Base-by-base conservation (phyloP, 2,797 vertebrate species). In the Liparis tanakae region DNA sequence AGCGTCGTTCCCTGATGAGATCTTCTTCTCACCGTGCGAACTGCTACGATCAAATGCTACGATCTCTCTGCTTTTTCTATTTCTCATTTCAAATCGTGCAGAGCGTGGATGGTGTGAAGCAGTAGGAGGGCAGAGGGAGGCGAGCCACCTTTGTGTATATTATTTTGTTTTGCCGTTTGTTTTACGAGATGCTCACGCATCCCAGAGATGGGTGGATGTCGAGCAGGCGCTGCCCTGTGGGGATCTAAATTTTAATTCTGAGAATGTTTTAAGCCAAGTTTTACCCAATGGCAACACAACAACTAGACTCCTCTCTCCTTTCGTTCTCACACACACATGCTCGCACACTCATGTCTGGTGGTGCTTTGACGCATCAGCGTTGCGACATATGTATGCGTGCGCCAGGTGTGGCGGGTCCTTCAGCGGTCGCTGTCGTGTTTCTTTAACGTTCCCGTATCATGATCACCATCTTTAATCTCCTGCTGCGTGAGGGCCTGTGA, bases 391-490 rank as follows among this genome's bases (percentile, higher is more conserved):
- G 22, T 44, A 15, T 44, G 53, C 15, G 4, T 56, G 33, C 37
- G 56, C 44, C 81, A 86, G 80, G 85, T 64, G 83, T 82, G 81
- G 83, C 79, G 55, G 58, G 20, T 70, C 63, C 57, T 58, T 69
- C 41, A 46, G 74, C 22, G 34, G 63, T 73, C 70, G 63, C 76
- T 82, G 55, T 77, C 68, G 46, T 85, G 74, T 70, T 83, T 85
- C 75, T 81, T 73, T 71, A 79, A 77, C 73, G 51, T 67, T 79
- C 70, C 74, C 7, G 54, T 84, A 79, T 90, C 88, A 85, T 65
- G 82, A 82, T 76, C 70, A 48, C 67, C 85, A 83, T 83, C 78
- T 88, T 86, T 85, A 88, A 87, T 90, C 87, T 90, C 79, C 80
- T 81, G 70, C 79, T 87, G 74, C 79, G 76, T 79, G 76, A 80